A percentile compares a stretch with the other conserved stretches of the same genome.
Evolutionary conservation across 2,888 invertebrate species (phyloP).

Genomic region (Folsomia manolachei): DNA sequence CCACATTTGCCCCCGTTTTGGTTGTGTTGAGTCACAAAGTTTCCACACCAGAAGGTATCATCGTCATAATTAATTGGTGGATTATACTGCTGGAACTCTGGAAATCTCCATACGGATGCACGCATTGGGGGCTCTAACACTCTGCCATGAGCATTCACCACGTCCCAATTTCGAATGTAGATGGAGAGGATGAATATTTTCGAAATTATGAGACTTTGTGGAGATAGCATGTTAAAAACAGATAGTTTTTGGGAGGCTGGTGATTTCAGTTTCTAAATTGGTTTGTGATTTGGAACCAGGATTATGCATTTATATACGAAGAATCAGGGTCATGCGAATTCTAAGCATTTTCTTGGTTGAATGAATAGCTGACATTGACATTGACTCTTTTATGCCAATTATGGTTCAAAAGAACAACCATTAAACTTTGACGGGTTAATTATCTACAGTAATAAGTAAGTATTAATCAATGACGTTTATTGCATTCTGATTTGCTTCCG

Average conservation of each 20-base stretch:
- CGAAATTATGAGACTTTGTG: background rate
- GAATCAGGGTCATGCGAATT: too few species aligned
- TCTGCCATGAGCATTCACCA: constrained; percentile 16
- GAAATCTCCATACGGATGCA: constrained; percentile 50
- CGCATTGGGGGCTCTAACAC: constrained; percentile 51
- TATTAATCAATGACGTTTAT: too few species aligned
- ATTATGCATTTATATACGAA: too few species aligned
- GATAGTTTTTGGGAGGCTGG: too few species aligned
- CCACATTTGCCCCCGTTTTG: constrained; percentile 35
- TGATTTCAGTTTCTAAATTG: background rate
- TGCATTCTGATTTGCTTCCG: too few species aligned
- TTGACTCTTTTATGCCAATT: too few species aligned
- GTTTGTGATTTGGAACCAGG: too few species aligned
- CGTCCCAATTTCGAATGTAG: background rate
- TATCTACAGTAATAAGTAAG: too few species aligned
- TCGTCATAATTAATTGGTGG: constrained; percentile 59
- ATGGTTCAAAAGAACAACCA: background rate
- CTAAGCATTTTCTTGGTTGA: too few species aligned
- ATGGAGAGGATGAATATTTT: background rate
- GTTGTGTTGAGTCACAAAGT: constrained; percentile 50
- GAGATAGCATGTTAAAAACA: background rate
- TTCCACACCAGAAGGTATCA: constrained; percentile 60
- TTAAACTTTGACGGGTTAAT: too few species aligned
- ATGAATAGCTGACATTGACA: background rate
- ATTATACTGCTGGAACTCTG: constrained; percentile 36